A percentile compares a stretch with the other conserved stretches of the same genome.
These are phyloP conservation scores for Prinia subflava DNA, from an alignment of 2,113 vertebrate species.

Conservation along the genomic window DNA sequence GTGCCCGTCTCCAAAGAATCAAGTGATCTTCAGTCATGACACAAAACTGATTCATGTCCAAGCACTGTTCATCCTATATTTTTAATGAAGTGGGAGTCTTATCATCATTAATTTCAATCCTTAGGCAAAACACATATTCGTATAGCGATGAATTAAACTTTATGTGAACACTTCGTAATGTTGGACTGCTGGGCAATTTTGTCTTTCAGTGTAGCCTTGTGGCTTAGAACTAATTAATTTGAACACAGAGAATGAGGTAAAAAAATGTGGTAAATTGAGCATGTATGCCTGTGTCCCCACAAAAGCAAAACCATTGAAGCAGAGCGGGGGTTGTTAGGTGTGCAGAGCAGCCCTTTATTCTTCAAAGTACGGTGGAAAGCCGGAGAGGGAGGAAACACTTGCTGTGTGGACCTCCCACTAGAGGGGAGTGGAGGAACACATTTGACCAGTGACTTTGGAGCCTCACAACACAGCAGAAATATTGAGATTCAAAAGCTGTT, in stretches of 20 bases:
- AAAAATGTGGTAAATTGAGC: not conserved
- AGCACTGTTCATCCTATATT: not conserved
- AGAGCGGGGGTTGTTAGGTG: rapidly evolving
- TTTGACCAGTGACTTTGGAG: not conserved
- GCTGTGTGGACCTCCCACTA: not conserved
- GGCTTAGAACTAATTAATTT: not conserved
- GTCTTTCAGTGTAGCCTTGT: not conserved
- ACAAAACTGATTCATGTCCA: not conserved
- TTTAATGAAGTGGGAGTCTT: conserved; percentile 5
- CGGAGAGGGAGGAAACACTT: not conserved
- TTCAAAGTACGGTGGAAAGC: not conserved
- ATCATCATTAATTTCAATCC: conserved; percentile 25
- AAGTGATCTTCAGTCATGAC: not conserved
- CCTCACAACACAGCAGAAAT: not conserved
- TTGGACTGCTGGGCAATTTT: not conserved
- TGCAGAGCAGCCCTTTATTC: not conserved
- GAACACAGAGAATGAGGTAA: not conserved
- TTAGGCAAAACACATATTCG: not conserved
- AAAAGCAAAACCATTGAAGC: not conserved
- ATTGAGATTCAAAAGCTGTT: not conserved
- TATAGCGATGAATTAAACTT: not conserved
- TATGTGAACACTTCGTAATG: not conserved
- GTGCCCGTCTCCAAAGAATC: not conserved
- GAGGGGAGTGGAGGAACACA: not conserved
- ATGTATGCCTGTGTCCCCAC: not conserved